Evolutionary conservation across 2,888 invertebrate genomes (phyloP), one percentile per base, ranked within the genome.

Genomic region (Caenorhabditis panamensis): DNA sequence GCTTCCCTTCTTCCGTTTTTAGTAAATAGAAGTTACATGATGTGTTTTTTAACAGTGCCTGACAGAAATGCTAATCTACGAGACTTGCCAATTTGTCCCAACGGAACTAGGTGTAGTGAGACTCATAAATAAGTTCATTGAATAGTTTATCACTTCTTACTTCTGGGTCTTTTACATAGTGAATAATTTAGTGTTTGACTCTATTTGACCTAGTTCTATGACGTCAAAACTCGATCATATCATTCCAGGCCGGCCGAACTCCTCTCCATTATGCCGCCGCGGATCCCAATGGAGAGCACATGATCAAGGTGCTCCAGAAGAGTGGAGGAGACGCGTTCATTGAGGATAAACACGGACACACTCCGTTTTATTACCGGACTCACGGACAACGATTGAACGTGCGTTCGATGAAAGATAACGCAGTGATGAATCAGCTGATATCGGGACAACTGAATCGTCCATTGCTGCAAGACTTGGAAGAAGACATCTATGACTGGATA

Each of bases 301-400:
- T 89, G 89, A 89, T 91, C 49, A 91, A 91, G 79, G 87, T 91
- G 44, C 84, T 91, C 26, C 91, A 91, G 79, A 91, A 91, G 76
- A 86, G 88, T 49, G 91, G 91, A 13, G 91, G 90, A 1, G 91
- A 91, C 79, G 90, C 91, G 3, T 91, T 91, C 78, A 89, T 91
- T 24, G 90, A 90, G 64, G 91, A 90, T 67, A 90, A 90, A 95
- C 93, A 94, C 90, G 95, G 95, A 44, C 94, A 94, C 75, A 94
- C 94, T 62, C 94, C 96, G 41, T 95, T 95, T 89, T 94, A 94
- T 91, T 96, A 95, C 91, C 93, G 94, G 86, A 93, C 94, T 62
- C 93, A 95, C 94, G 90, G 91, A 4, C 87, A 88, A 86, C 95
- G 96, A 91, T 93, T 96, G 80, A 95, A 96, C 63, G 88, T 91